A percentile compares a stretch with the other conserved stretches of the same genome.
phyloP scores from a whole-genome alignment of 2,888 invertebrate genomes.

The Imbricaverruca yamaguchii region DNA sequence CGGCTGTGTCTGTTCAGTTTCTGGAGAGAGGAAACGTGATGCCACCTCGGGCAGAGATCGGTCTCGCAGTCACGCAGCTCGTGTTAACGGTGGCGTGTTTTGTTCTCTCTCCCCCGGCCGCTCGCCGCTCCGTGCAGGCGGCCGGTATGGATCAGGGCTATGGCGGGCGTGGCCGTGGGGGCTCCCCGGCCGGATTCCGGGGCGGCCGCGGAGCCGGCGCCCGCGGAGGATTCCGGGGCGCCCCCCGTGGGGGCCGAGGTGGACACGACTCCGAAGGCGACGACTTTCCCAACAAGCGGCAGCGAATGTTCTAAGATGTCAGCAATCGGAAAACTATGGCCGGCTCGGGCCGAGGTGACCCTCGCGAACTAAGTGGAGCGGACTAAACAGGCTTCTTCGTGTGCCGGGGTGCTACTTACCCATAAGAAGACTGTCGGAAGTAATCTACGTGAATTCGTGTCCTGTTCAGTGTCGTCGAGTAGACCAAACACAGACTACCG shows the following conservation, averaged over 20 bases:
- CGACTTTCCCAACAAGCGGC: slow-evolving; percentile 11
- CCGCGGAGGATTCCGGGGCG: slow-evolving; percentile 8
- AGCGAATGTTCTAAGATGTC: background rate
- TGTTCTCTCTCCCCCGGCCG: background rate
- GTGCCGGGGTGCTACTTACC: background rate
- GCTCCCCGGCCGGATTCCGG: slow-evolving; percentile 13
- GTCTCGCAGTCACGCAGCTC: background rate
- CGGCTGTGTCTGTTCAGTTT: slow-evolving; percentile 8
- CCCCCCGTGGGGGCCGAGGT: slow-evolving; percentile 5
- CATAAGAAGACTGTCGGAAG: background rate
- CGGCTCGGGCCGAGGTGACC: background rate
- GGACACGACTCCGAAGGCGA: background rate
- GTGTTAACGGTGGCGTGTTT: background rate
- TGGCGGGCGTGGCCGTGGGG: slow-evolving; percentile 16
- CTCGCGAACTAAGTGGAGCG: background rate
- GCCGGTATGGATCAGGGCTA: slow-evolving; percentile 17
- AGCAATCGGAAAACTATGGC: background rate
- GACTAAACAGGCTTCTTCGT: background rate
- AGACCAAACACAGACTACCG: background rate
- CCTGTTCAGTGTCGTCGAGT: background rate
- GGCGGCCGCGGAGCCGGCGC: background rate
- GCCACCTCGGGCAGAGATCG: background rate
- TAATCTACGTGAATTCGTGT: background rate
- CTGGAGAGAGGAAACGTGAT: background rate
- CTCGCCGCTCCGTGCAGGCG: background rate